phyloP scores from a whole-genome alignment of 2,888 invertebrate genomes.

The Smittia aterrima region DNA sequence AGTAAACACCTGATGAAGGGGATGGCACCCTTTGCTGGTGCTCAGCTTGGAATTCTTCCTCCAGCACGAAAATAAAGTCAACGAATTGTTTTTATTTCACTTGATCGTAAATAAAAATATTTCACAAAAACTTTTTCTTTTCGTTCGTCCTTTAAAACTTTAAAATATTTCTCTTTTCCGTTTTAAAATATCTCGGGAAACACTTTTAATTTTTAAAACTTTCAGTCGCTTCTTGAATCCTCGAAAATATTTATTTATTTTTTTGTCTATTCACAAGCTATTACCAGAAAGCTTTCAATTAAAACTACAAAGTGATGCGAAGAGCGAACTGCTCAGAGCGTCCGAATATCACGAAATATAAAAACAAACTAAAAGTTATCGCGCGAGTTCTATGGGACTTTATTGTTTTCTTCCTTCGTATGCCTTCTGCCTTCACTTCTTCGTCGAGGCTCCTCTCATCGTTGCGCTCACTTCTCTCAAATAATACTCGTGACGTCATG shows the following conservation, averaged over 20 bases:
- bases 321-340: neutral
- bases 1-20: constrained; percentile 37
- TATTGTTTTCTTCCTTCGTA: constrained; percentile 36
- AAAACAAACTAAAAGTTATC: constrained; percentile 41
- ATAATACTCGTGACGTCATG: constrained; percentile 14
- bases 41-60: constrained; percentile 32
- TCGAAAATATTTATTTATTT: neutral
- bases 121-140: neutral
- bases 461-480: constrained; percentile 15
- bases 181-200: neutral
- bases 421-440: constrained; percentile 10
- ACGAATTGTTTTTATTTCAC: constrained; percentile 15
- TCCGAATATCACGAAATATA: constrained; percentile 35
- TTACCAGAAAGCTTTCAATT: constrained; percentile 10
- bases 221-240: neutral
- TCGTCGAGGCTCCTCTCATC: neutral
- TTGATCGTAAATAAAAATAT: neutral
- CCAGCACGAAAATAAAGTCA: constrained; percentile 33
- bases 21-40: constrained; percentile 37
- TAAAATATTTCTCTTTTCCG: neutral
- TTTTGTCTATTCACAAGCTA: neutral
- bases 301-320: neutral
- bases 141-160: neutral
- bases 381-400: constrained; percentile 28
- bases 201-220: neutral